Evolutionary conservation across 1,140 invertebrate species (phyloP).

Genomic region (Orius laevigatus): DNA sequence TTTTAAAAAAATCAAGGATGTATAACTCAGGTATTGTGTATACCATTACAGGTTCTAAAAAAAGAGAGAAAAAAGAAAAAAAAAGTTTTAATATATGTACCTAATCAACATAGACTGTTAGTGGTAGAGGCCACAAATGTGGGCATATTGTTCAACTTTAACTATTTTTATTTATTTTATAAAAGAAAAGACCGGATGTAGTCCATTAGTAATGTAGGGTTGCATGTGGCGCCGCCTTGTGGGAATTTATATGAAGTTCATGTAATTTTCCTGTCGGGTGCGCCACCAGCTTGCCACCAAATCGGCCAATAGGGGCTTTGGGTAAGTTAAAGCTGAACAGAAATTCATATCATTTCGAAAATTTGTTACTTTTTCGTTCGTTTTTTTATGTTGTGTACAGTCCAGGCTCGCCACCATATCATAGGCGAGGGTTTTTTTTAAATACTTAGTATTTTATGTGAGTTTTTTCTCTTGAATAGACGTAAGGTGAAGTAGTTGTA

Average conservation of each 20-base stretch:
- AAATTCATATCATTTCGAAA: constrained; percentile 8
- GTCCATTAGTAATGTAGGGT: background rate
- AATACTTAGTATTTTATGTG: constrained; percentile 8
- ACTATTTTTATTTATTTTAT: constrained; percentile 9
- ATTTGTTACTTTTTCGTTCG: constrained; percentile 1
- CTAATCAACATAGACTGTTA: constrained; percentile 16
- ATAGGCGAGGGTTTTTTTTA: constrained; percentile 9
- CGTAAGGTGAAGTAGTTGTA: constrained; percentile 14
- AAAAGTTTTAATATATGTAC: constrained; percentile 8
- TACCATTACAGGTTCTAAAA: constrained; percentile 4
- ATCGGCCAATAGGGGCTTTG: background rate
- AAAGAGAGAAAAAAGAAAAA: too few species aligned
- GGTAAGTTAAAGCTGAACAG: constrained; percentile 10
- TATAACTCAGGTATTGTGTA: too few species aligned
- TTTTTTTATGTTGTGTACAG: constrained; percentile 14
- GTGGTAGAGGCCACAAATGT: constrained; percentile 10
- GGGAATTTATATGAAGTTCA: too few species aligned
- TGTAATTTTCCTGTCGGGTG: too few species aligned
- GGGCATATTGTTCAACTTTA: constrained; percentile 13
- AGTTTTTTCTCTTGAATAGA: constrained; percentile 10
- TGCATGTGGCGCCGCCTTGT: too few species aligned
- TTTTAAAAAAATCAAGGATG: too few species aligned
- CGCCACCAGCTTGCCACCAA: too few species aligned
- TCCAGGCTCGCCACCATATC: constrained; percentile 12
- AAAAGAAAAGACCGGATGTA: too few species aligned